phyloP scores from a whole-genome alignment of 1,140 invertebrate genomes.

The Heterodera carotae region DNA sequence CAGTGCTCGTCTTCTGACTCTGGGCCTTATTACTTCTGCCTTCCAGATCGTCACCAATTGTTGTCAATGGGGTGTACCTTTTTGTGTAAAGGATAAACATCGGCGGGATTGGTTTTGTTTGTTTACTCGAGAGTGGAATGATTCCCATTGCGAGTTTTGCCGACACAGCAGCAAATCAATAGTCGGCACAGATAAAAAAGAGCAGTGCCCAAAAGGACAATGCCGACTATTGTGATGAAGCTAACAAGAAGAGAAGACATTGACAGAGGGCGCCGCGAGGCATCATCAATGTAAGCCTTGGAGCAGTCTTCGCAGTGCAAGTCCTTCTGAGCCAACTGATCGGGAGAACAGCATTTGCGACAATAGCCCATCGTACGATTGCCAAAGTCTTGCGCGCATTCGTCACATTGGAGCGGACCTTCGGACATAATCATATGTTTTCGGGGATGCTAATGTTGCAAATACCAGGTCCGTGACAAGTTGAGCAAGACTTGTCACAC shows the following conservation, averaged over 20 bases:
- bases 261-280: neutral
- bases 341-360: constrained; percentile 53
- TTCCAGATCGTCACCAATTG: constrained; percentile 2
- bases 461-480: constrained; percentile 61
- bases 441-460: no score
- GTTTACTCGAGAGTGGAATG: neutral
- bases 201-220: constrained; percentile 19
- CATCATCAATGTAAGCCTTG: no score
- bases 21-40: neutral
- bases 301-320: constrained; percentile 48
- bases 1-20: neutral
- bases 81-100: neutral
- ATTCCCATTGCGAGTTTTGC: neutral
- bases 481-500: constrained; percentile 60
- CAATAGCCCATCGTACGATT: constrained; percentile 61
- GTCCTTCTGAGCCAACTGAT: constrained; percentile 31
- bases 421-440: neutral
- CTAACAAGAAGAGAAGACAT: constrained; percentile 8
- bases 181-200: neutral
- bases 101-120: neutral
- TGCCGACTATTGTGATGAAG: constrained; percentile 23
- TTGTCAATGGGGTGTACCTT: constrained; percentile 30
- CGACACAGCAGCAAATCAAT: neutral
- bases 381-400: constrained; percentile 54
- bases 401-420: constrained; percentile 55